phyloP scores from a whole-genome alignment of 2,888 invertebrate genomes.

The Trilocha varians region DNA sequence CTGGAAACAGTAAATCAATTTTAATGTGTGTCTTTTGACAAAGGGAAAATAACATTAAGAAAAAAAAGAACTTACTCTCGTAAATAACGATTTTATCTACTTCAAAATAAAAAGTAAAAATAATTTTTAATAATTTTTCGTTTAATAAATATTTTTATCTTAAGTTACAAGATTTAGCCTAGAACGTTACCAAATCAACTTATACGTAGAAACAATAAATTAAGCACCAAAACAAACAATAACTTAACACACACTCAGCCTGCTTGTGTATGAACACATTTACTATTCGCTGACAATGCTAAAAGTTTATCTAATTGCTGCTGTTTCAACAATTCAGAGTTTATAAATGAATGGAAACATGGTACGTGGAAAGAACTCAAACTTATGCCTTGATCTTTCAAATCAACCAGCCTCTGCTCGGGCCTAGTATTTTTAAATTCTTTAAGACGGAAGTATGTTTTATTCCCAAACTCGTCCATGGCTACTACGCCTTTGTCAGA shows the following conservation, averaged over 20 bases:
- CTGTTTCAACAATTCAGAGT: constrained; percentile 37
- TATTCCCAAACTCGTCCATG: constrained; percentile 41
- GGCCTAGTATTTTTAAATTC: constrained; percentile 34
- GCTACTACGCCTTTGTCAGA: constrained; percentile 49
- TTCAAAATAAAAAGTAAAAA: neutral
- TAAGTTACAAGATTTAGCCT: constrained; percentile 55
- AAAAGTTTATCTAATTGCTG: constrained; percentile 30
- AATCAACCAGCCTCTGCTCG: constrained; percentile 28
- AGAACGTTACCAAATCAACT: constrained; percentile 41
- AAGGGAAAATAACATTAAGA: constrained; percentile 9
- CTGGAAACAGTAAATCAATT: constrained; percentile 20
- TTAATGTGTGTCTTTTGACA: neutral
- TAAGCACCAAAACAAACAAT: constrained; percentile 19
- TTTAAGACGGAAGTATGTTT: constrained; percentile 43
- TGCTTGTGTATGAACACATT: constrained; percentile 9
- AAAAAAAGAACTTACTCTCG: constrained; percentile 20
- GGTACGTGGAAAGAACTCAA: constrained; percentile 57
- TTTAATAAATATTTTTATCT: constrained; percentile 14
- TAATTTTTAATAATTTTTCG: constrained; percentile 9
- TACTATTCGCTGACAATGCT: constrained; percentile 6
- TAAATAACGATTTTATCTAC: neutral
- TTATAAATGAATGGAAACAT: constrained; percentile 55
- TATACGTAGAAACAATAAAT: constrained; percentile 22
- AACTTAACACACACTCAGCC: constrained; percentile 4
- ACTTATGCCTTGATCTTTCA: constrained; percentile 45